Conservation (phyloP, 2,113 vertebrate species). For the Passer domesticus region DNA sequence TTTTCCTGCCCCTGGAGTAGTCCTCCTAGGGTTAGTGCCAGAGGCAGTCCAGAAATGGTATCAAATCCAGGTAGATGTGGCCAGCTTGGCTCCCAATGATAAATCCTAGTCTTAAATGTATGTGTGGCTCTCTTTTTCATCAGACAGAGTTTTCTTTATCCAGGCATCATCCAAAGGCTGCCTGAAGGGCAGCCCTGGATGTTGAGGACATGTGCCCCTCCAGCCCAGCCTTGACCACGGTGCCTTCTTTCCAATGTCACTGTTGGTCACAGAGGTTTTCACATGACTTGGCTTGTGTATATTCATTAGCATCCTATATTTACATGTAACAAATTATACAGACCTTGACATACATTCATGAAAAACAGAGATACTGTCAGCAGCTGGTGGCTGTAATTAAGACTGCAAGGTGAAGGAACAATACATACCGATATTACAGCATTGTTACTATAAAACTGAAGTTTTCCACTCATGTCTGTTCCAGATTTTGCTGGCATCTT, state of each 20-base stretch:
- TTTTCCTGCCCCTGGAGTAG: not conserved
- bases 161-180: not conserved
- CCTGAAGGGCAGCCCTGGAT: not conserved
- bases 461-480: not conserved
- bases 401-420: not conserved
- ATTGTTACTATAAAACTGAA: not conserved
- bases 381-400: not conserved
- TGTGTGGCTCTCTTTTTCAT: not conserved
- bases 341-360: not conserved
- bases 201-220: no score
- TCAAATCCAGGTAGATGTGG: not conserved
- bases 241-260: not conserved
- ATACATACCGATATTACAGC: not conserved
- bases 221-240: not conserved
- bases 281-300: not conserved
- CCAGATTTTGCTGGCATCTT: not conserved
- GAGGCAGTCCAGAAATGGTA: not conserved
- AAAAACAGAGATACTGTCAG: not conserved
- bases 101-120: not conserved
- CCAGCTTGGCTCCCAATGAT: not conserved
- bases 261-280: not conserved
- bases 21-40: not conserved
- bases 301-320: not conserved
- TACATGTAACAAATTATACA: not conserved
- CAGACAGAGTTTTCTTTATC: not conserved